Evolutionary conservation across 2,888 invertebrate species (phyloP).

Genomic region (Agrotis exclamationis): DNA sequence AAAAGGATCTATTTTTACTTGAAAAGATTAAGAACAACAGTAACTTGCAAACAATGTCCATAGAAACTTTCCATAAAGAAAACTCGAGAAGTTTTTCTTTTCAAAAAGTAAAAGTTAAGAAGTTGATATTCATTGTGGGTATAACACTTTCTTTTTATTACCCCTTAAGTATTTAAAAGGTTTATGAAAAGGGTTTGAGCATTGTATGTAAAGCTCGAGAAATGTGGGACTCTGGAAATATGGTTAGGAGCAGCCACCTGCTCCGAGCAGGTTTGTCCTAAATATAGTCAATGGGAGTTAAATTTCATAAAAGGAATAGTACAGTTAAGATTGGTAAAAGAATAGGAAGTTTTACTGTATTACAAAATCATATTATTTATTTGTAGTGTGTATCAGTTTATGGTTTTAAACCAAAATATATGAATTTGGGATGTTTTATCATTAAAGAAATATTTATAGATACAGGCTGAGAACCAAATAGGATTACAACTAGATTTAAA

Average conservation of each 20-base stretch:
- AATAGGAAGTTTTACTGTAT: not conserved
- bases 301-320: not conserved
- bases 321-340: not conserved
- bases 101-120: conserved; percentile 24
- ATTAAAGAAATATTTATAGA: no score
- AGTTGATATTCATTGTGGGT: conserved; percentile 2
- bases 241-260: no score
- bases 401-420: not conserved
- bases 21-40: conserved; percentile 10
- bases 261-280: no score
- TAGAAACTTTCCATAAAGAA: conserved; percentile 19
- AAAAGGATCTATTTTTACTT: not conserved
- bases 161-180: not conserved
- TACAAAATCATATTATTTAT: not conserved
- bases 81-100: not conserved
- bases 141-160: conserved; percentile 4
- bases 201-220: conserved; percentile 3
- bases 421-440: no score
- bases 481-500: not conserved
- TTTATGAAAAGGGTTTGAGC: conserved; percentile 10
- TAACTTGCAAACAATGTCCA: not conserved
- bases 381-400: conserved; percentile 4
- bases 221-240: not conserved
- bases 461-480: not conserved
- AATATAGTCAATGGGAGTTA: not conserved